Evolutionary conservation across 2,113 vertebrate genomes (phyloP), one percentile per base, ranked within the genome.

Genomic region (Lagenorhynchus albirostris): DNA sequence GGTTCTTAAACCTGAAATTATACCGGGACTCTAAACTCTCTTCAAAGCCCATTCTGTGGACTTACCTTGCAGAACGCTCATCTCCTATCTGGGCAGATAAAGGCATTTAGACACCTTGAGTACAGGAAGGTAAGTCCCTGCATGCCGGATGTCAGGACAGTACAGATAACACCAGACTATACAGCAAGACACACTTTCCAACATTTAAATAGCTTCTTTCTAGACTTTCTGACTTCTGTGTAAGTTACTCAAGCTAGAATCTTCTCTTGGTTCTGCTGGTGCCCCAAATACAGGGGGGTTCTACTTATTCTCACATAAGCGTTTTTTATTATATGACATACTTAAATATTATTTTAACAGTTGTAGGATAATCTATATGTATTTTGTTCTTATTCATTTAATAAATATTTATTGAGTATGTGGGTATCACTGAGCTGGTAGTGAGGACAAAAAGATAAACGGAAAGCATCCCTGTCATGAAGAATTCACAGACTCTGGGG

Each of bases 271-370:
- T 14, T 80, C 18, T 36, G 4, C 10, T 4, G 26, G 4, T 6
- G 18, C 6, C 55, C 50, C 31, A 0, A 1, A 6, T 1, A 36
- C 1, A 1, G 0, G 1, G n/a, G 33, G 0, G 0, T 50, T 86
- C 85, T 55, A 14, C 20, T n/a, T 82, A 17, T 70, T 63, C 6
- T 63, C 44, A 47, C 26, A 6, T 10, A 36, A n/a, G 53, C 73
- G 21, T n/a, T 82, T 88, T 55, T 26, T 63, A 38, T 65, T 15
- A 2, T 47, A 44, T 10, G 29, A 31, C 58, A 53, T 29, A 12
- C 29, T 53, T 38, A 85, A 63, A 17, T 36, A 50, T 31, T 36
- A n/a, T 83, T 71, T 55, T 41, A 53, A 13, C 10, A n/a, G 23
- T 79, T 33, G 11, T 2, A 58, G 31, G 60, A 9, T 21, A 26